Conservation (phyloP, 1,140 invertebrate genomes). For the Euwallacea similis region DNA sequence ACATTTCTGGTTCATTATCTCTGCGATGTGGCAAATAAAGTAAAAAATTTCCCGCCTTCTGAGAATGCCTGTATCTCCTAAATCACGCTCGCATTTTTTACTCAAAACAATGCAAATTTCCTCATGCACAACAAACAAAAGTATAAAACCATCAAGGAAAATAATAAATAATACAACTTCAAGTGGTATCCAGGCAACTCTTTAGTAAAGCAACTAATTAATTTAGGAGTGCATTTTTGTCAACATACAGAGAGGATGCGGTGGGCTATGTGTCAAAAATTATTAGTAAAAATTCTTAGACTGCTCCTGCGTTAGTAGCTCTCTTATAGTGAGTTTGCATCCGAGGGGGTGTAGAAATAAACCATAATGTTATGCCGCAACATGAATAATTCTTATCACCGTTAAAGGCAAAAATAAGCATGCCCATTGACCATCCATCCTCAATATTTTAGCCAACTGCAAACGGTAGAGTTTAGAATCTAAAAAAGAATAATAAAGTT, state of each 20-base stretch:
- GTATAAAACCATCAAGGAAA: constrained; percentile 10
- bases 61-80: too few relatives aligned
- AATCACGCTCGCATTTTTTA: too few relatives aligned
- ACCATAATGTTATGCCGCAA: background rate
- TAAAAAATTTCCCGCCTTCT: too few relatives aligned
- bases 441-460: constrained; percentile 11
- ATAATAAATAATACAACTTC: constrained; percentile 29
- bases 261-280: constrained; percentile 6
- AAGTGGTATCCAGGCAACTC: constrained; percentile 21
- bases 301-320: background rate
- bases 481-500: constrained; percentile 37
- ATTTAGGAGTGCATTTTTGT: constrained; percentile 34
- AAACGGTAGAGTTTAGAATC: constrained; percentile 18
- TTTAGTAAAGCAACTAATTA: constrained; percentile 29
- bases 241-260: constrained; percentile 21
- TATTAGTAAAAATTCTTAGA: background rate
- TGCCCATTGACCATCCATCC: too few relatives aligned
- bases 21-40: too few relatives aligned
- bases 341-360: background rate
- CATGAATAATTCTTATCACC: background rate
- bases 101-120: too few relatives aligned
- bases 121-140: background rate
- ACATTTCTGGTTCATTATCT: too few relatives aligned
- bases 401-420: background rate
- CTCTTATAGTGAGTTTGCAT: background rate